Evolutionary conservation across 92 coral and sea anemone genomes (phyloP).

Genomic region (Meandrina meandrites): DNA sequence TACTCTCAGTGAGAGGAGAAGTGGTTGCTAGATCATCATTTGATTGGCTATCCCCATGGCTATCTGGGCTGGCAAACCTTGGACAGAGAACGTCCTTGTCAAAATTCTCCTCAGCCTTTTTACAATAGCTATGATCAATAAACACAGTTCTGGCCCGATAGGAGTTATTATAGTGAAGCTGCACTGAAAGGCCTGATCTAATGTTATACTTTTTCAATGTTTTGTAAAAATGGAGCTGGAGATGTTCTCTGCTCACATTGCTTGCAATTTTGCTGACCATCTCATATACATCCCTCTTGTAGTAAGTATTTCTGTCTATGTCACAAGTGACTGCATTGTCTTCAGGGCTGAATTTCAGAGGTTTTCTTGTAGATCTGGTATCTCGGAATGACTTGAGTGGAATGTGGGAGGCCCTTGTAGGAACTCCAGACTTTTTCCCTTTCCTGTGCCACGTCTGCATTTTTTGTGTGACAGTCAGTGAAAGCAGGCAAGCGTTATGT

Average conservation of each 20-base stretch:
- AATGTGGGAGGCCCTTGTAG: no score
- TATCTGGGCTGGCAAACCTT: constrained; percentile 22
- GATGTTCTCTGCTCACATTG: constrained; percentile 25
- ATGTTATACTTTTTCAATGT: constrained; percentile 35
- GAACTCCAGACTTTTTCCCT: no score
- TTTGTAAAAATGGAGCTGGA: constrained; percentile 47
- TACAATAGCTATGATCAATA: no score
- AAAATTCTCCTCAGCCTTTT: constrained; percentile 19
- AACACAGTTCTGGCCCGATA: constrained; percentile 35
- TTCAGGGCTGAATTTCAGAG: no score
- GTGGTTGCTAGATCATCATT: constrained; percentile 17
- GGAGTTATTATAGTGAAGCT: constrained; percentile 40
- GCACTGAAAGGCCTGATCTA: constrained; percentile 42
- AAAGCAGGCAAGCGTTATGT: no score
- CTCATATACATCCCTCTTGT: constrained; percentile 33
- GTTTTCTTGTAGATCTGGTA: no score
- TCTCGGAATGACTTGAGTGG: no score
- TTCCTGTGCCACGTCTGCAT: no score
- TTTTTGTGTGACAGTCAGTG: no score
- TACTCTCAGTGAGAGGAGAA: no score
- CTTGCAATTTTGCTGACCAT: constrained; percentile 33
- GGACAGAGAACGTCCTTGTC: constrained; percentile 28
- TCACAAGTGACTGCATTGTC: no score
- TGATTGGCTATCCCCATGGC: background rate
- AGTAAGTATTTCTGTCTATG: no score